phyloP scores from a whole-genome alignment of 1,140 invertebrate genomes.

The Ctenoplectra terminalis region DNA sequence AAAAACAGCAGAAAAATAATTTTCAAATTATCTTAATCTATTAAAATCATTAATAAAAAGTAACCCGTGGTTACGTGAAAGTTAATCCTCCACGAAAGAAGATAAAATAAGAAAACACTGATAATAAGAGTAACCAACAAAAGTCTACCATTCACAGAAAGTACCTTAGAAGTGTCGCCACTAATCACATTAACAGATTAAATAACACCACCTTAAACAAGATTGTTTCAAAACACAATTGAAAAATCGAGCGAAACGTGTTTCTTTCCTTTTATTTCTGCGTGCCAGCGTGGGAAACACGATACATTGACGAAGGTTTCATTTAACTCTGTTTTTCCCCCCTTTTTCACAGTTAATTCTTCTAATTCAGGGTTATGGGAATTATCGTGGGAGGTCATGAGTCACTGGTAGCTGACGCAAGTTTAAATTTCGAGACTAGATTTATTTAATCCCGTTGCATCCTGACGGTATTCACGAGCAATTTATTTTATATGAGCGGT shows the following conservation, averaged over 20 bases:
- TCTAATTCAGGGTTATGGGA: slow-evolving; percentile 75
- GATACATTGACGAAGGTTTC: slow-evolving; percentile 64
- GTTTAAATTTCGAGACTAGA: slow-evolving; percentile 23
- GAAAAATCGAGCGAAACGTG: slow-evolving; percentile 1
- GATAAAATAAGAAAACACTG: neutral
- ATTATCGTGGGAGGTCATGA: slow-evolving; percentile 55
- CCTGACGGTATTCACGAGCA: neutral
- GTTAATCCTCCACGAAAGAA: too few species aligned
- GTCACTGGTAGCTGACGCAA: slow-evolving; percentile 49
- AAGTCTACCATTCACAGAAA: too few species aligned
- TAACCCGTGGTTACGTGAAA: too few species aligned
- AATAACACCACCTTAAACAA: neutral
- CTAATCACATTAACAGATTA: slow-evolving; percentile 11
- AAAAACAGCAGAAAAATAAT: too few species aligned
- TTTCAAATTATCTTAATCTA: too few species aligned
- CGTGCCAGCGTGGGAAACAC: slow-evolving; percentile 54
- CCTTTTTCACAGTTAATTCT: slow-evolving; percentile 64
- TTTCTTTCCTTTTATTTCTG: slow-evolving; percentile 30
- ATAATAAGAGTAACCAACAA: neutral
- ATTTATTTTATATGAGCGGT: neutral
- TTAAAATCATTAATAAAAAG: too few species aligned
- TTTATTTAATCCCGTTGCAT: slow-evolving; percentile 12
- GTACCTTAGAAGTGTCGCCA: neutral
- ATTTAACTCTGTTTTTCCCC: slow-evolving; percentile 59
- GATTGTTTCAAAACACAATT: neutral